Percentiles rank a stretch among this genome's conserved stretches.
Evolutionary conservation across 2,113 vertebrate species (phyloP).

Genomic region (Nothobranchius furzeri): DNA sequence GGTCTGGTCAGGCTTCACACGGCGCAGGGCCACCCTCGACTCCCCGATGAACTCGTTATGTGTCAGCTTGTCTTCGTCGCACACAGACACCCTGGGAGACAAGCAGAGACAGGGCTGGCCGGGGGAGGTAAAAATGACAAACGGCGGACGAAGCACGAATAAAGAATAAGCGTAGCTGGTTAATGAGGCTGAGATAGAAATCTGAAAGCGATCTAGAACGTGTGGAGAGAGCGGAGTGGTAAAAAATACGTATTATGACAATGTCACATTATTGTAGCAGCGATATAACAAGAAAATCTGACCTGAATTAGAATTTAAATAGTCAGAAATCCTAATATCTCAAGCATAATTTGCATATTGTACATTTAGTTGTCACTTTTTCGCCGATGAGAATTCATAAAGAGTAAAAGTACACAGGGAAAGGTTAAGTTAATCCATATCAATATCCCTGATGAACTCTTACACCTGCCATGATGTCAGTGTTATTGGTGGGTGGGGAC

Average conservation of each 20-base stretch:
- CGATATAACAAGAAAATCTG: slow-evolving; percentile 11
- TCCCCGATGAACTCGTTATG: slow-evolving; percentile 94
- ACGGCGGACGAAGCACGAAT: slow-evolving; percentile 21
- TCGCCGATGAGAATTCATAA: slow-evolving; percentile 1
- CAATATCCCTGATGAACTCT: slow-evolving; percentile 45
- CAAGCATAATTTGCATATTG: not conserved
- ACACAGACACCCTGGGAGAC: slow-evolving; percentile 85
- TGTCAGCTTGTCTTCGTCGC: slow-evolving; percentile 91
- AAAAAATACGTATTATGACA: slow-evolving; percentile 14
- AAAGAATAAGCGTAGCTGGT: slow-evolving; percentile 8
- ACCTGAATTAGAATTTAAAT: slow-evolving; percentile 23
- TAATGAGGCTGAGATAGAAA: slow-evolving; percentile 8
- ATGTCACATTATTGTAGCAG: slow-evolving; percentile 6
- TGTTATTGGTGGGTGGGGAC: slow-evolving; percentile 12
- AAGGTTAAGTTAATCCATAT: slow-evolving; percentile 56
- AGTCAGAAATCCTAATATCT: slow-evolving; percentile 1
- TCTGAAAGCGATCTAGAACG: slow-evolving; percentile 4
- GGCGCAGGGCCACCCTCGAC: slow-evolving; percentile 86
- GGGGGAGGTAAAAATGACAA: slow-evolving; percentile 5
- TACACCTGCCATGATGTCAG: slow-evolving; percentile 28
- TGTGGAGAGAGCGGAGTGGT: not conserved
- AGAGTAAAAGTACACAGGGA: slow-evolving; percentile 32
- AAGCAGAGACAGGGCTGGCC: slow-evolving; percentile 28
- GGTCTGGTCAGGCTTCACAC: slow-evolving; percentile 87
- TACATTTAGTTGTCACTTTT: slow-evolving; percentile 31